Evolutionary conservation across 2,797 vertebrate species (phyloP).

Genomic region (Pygocentrus nattereri): DNA sequence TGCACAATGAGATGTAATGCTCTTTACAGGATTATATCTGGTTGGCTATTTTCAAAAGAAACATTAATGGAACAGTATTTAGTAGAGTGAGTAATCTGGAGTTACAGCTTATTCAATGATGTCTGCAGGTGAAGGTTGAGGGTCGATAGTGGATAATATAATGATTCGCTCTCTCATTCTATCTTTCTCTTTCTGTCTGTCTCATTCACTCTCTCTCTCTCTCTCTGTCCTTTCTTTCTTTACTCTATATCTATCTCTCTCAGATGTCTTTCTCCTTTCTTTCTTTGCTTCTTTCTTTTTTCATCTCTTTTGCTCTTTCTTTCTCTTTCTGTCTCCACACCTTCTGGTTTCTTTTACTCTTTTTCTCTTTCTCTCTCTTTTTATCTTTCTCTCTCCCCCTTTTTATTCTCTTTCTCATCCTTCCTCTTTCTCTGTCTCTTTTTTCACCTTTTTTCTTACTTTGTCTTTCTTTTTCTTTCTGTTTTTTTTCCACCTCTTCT

Average conservation of each 20-base stretch:
- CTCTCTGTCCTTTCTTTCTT: not conserved
- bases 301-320: too few species aligned
- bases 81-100: slow-evolving; percentile 6
- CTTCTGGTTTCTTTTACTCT: too few species aligned
- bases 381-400: too few species aligned
- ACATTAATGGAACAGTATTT: not conserved
- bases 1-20: slow-evolving; percentile 15
- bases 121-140: not conserved
- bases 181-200: not conserved
- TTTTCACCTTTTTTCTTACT: not conserved
- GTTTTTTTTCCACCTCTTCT: not conserved
- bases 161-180: not conserved
- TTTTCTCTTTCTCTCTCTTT: too few species aligned
- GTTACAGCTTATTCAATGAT: not conserved
- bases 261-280: not conserved
- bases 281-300: too few species aligned
- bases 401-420: too few species aligned
- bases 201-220: not conserved
- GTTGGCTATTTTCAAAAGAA: not conserved
- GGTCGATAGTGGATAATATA: not conserved
- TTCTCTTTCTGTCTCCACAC: too few species aligned
- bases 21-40: not conserved
- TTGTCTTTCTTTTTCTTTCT: not conserved
- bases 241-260: too few species aligned
- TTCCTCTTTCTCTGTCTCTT: too few species aligned